Conservation (phyloP, 2,113 vertebrate genomes). For the Carassius carassius region DNA sequence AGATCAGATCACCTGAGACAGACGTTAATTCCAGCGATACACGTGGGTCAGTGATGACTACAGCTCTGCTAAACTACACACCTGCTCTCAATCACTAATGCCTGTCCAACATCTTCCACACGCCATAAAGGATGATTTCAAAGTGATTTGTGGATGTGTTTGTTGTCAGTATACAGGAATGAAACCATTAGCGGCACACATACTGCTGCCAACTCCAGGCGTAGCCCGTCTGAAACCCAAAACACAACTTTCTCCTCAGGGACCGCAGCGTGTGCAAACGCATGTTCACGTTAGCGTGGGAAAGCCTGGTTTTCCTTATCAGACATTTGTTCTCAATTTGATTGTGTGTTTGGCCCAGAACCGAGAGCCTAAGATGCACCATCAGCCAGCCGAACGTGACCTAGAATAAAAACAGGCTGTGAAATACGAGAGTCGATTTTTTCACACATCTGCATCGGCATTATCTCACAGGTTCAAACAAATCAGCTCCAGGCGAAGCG, state of each 20-base stretch:
- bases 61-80: slow-evolving; percentile 33
- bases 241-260: slow-evolving; percentile 13
- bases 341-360: neutral
- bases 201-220: neutral
- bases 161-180: neutral
- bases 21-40: too few species aligned
- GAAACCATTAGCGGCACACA: neutral
- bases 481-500: slow-evolving; percentile 32
- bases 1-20: too few species aligned
- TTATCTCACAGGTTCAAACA: neutral
- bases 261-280: neutral
- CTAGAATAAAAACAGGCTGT: neutral
- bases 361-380: neutral
- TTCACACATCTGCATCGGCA: slow-evolving; percentile 4
- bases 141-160: neutral
- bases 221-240: slow-evolving; percentile 9
- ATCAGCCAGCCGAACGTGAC: neutral
- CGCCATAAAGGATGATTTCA: slow-evolving; percentile 25
- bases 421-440: neutral
- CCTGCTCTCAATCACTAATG: slow-evolving; percentile 49
- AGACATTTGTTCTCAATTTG: neutral
- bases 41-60: too few species aligned
- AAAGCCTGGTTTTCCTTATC: neutral
- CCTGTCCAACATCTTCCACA: slow-evolving; percentile 50
- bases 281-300: neutral